phyloP scores from a whole-genome alignment of 2,888 invertebrate genomes.

The Cacoxenus indagator region DNA sequence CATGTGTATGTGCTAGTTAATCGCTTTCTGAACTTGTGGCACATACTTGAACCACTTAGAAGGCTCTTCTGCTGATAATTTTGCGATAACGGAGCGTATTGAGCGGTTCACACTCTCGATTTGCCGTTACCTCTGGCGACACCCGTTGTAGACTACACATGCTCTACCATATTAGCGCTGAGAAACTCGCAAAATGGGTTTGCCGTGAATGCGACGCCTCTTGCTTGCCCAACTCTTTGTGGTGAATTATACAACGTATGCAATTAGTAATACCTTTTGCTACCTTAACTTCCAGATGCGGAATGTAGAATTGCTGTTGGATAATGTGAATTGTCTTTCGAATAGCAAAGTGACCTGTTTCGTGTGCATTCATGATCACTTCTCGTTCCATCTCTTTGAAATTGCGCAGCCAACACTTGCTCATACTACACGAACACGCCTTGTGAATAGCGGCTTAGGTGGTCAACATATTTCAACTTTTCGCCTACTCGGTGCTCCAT shows the following conservation, averaged over 20 bases:
- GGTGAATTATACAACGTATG: constrained; percentile 21
- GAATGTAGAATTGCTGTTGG: too few relatives aligned
- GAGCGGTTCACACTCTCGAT: not conserved
- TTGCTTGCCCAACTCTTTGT: constrained; percentile 29
- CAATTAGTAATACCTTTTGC: too few relatives aligned
- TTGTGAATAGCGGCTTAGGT: too few relatives aligned
- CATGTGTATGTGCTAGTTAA: not conserved
- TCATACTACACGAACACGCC: too few relatives aligned
- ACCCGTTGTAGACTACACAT: not conserved
- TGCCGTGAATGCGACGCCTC: not conserved
- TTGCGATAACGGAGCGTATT: not conserved
- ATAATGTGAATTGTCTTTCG: too few relatives aligned
- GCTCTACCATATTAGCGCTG: not conserved
- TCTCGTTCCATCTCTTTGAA: too few relatives aligned
- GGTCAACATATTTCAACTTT: too few relatives aligned
- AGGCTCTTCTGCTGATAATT: not conserved
- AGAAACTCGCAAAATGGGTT: not conserved
- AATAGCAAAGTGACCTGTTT: too few relatives aligned
- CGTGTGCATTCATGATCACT: too few relatives aligned
- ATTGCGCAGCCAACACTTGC: too few relatives aligned
- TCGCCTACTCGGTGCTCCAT: too few relatives aligned
- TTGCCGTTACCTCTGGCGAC: constrained; percentile 5
- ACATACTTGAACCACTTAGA: constrained; percentile 14
- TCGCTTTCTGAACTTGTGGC: not conserved
- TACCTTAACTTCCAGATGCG: too few relatives aligned